phyloP scores from a whole-genome alignment of 2,888 invertebrate species.

The Cephus spinipes region DNA sequence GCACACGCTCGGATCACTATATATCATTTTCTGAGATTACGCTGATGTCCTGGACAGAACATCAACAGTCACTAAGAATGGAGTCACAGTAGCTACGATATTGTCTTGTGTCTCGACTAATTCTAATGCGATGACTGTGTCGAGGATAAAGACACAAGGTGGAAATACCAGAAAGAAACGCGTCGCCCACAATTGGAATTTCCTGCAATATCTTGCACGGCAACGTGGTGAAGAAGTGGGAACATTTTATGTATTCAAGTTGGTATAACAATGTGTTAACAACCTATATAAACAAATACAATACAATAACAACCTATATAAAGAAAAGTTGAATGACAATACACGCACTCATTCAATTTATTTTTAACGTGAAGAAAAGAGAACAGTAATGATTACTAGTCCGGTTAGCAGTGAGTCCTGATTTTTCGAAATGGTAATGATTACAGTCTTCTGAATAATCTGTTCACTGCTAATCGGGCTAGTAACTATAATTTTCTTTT shows the following conservation, averaged over 20 bases:
- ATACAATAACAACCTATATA: too few relatives aligned
- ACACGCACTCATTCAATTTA: neutral
- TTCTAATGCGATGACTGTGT: neutral
- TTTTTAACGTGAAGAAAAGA: neutral
- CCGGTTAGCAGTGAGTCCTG: too few relatives aligned
- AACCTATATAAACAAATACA: neutral
- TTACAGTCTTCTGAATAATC: too few relatives aligned
- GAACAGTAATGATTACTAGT: too few relatives aligned
- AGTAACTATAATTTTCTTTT: too few relatives aligned
- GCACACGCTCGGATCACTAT: neutral
- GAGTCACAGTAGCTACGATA: neutral
- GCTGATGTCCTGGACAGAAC: neutral
- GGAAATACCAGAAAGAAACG: neutral
- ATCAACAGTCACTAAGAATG: neutral
- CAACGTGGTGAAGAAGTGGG: neutral
- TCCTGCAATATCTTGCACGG: neutral
- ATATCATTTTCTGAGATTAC: neutral
- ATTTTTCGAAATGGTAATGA: too few relatives aligned
- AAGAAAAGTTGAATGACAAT: neutral
- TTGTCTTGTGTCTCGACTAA: neutral
- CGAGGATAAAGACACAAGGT: neutral
- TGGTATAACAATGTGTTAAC: neutral
- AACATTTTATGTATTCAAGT: neutral
- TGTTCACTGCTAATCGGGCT: too few relatives aligned
- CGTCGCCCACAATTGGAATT: neutral